Evolutionary conservation across 2,113 vertebrate species (phyloP).

Genomic region (Pomatostomus ruficeps): DNA sequence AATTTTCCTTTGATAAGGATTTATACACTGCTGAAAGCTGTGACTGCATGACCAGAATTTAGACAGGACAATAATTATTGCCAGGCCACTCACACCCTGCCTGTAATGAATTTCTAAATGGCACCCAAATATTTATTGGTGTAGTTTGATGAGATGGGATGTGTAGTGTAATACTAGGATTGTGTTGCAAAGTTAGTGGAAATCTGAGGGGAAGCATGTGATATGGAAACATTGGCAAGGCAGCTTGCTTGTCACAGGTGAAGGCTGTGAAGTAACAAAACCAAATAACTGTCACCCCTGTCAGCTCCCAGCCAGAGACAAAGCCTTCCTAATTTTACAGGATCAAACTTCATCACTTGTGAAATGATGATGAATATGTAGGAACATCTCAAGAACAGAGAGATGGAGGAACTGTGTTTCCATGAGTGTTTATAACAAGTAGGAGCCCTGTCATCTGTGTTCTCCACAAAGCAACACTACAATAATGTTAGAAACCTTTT

Average conservation of each 20-base stretch:
- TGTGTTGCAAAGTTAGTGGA: not conserved
- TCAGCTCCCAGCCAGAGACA: not conserved
- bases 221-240: not conserved
- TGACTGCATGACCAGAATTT: not conserved
- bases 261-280: not conserved
- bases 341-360: not conserved
- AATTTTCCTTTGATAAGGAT: not conserved
- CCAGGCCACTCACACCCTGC: not conserved
- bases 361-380: not conserved
- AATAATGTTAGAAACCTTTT: not conserved
- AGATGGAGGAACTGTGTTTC: not conserved
- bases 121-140: not conserved
- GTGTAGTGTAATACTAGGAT: not conserved
- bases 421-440: not conserved
- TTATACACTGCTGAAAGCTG: not conserved
- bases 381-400: not conserved
- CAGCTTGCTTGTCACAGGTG: not conserved
- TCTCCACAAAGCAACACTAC: not conserved
- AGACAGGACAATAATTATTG: not conserved
- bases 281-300: not conserved
- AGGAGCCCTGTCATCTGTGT: not conserved
- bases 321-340: not conserved
- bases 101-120: not conserved
- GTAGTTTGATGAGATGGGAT: not conserved
- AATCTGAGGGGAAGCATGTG: not conserved